Conservation (phyloP, 2,888 invertebrate species). For the Apodemia duryi region DNA sequence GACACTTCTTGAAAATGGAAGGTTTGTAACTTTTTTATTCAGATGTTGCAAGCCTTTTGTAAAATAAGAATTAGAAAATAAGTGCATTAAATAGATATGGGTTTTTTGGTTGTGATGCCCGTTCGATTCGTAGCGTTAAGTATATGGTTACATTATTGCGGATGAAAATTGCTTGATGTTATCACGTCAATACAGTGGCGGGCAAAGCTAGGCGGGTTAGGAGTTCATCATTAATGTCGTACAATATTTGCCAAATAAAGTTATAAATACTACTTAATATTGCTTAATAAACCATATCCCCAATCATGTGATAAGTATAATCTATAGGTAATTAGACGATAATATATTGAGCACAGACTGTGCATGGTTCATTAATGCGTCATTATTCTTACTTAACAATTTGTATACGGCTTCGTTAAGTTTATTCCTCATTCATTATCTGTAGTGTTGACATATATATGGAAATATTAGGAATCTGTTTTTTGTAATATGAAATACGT, state of each 20-base stretch:
- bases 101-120: too few species aligned
- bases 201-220: too few species aligned
- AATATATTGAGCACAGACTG: constrained; percentile 66
- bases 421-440: constrained; percentile 39
- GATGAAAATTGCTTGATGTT: too few species aligned
- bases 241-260: constrained; percentile 42
- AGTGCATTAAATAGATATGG: too few species aligned
- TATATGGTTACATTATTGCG: too few species aligned
- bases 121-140: too few species aligned
- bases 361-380: constrained; percentile 62
- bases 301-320: constrained; percentile 65
- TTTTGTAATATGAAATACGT: background rate
- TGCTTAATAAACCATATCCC: constrained; percentile 58
- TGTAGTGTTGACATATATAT: constrained; percentile 2
- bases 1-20: too few species aligned
- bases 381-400: constrained; percentile 66
- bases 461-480: constrained; percentile 1
- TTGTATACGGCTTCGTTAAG: constrained; percentile 44
- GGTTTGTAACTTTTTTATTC: too few species aligned
- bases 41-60: too few species aligned
- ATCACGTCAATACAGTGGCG: too few species aligned
- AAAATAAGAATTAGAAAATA: too few species aligned
- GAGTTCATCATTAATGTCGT: too few species aligned
- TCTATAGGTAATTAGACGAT: constrained; percentile 69
- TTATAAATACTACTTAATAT: constrained; percentile 63